Base-by-base conservation (phyloP, 2,797 vertebrate species). In the Holocentrus rufus region DNA sequence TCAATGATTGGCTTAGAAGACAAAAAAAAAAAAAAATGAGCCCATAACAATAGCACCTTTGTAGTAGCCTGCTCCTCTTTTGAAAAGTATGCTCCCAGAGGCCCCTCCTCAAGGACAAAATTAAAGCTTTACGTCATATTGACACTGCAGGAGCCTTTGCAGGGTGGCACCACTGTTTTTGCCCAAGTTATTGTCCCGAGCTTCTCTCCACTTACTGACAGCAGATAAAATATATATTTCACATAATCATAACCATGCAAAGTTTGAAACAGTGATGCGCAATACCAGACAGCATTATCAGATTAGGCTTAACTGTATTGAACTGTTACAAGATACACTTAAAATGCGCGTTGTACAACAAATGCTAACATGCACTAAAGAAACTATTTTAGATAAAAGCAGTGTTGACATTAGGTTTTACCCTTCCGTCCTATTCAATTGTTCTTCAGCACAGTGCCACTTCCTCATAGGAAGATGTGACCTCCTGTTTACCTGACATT, bases 361-460 rank as follows among this genome's bases (percentile, higher is more conserved):
- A 65, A 56, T 15, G 31, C 10, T 2, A 7, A 36, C 31, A 13
- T 22, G 17, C 18, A 36, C 4, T 79, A 0, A 72, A 58, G 63
- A 77, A 68, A 57, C 1, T 27, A 20, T 56, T 81, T 78, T 18
- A 57, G 58, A 56, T n/a, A 2, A 59, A 66, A 15, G 46, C 18
- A 18, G 4, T 87, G 87, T 89, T 88, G 80, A 86, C 79, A 42
- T 34, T 66, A 22, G 87, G 85, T 80, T 90, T 89, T 88, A 85
- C 90, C 91, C 91, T 93, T 93, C 92, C 91, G 80, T 67, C 64
- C 58, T 79, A 3, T 80, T 85, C 91, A 22, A 92, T 94, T 94
- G 92, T 94, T 92, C 87, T 82, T 80, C 67, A 58, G 82, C 79
- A 47, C 58, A 79, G 71, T 74, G 68, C 61, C 84, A 65, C 80